Base-by-base conservation (phyloP, 92 coral and sea anemone genomes). In the Palythoa caribaeorum region DNA sequence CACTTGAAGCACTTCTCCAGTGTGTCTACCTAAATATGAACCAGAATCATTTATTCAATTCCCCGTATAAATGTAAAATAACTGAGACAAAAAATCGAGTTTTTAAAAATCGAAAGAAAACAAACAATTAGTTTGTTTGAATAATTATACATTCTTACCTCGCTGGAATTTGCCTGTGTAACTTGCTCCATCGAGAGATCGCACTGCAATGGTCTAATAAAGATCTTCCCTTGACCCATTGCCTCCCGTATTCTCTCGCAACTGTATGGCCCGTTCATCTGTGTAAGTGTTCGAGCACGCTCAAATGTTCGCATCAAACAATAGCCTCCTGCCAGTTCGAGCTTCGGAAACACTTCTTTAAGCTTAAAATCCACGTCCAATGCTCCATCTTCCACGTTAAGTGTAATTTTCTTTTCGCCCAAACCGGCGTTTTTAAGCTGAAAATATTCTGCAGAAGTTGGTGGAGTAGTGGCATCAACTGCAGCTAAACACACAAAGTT, bases 401-500 rank as follows among this genome's bases (percentile, higher is more conserved):
- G 62, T 73, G 40, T 71, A 39, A 28, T 53, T 83, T 77, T 75
- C 28, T 28, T 28, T 28, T 28, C 28, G 28, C 47, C 47, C 47
- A 40, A 40, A 40, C 47, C 47, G 47, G 47, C 28, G 28, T 28
- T 28, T 28, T 28, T 28, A 28, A 28, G 28, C 28, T 28, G 28
- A 28, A 28, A 28, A 28, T 28, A 28, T 28, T 28, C 28, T 40
- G 47, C 47, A 40, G 47, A 2, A 5, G 47, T 40, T 40, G 47
- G 47, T 40, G 47, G 47, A 40, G 47, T 60, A 51, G 17, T 77
- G 83, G 17, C 19, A 48, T 38, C 38, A 83, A 80, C 81, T 78
- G 77, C 65, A 81, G 66, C 76, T 80, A 75, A 69, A 35, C 73
- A 21, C 28, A 70, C 73, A 28, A 69, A 69, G 38, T 69, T 69